Percentiles rank a stretch among this genome's conserved stretches.
phyloP scores from a whole-genome alignment of 2,888 invertebrate genomes.

The Drosophila tanythrix region DNA sequence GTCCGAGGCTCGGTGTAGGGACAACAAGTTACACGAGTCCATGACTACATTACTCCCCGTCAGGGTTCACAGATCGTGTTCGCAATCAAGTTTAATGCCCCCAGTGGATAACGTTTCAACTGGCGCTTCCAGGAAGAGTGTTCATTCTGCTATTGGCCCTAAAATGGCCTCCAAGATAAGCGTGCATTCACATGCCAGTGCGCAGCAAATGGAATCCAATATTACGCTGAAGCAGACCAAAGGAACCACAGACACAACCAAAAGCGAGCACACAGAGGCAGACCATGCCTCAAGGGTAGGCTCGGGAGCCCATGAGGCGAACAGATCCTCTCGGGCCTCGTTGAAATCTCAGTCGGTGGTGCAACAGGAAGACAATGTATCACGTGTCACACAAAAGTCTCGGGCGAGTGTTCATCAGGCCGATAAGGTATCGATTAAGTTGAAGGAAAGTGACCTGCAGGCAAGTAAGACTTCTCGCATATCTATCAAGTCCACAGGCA shows the following conservation, averaged over 20 bases:
- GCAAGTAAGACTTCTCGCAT: conserved; percentile 18
- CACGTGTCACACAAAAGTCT: background rate
- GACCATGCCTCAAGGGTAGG: background rate
- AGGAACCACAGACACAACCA: background rate
- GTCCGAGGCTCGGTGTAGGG: background rate
- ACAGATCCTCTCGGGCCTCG: background rate
- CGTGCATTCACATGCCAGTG: background rate
- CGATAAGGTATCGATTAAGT: conserved; percentile 13
- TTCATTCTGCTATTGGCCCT: background rate
- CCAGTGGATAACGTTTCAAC: background rate
- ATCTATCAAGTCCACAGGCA: background rate
- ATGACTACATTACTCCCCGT: conserved; percentile 44
- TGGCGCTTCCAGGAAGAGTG: background rate
- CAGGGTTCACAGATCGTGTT: conserved; percentile 10
- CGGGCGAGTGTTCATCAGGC: background rate
- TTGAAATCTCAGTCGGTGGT: background rate
- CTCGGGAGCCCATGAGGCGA: background rate
- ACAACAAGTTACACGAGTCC: conserved; percentile 1
- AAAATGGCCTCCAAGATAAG: conserved; percentile 3
- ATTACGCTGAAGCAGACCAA: background rate
- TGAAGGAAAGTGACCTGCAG: background rate
- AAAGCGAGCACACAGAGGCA: background rate
- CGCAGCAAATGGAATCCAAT: conserved; percentile 5
- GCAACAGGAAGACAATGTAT: conserved; percentile 7
- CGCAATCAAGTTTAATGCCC: conserved; percentile 25